A percentile compares a stretch with the other conserved stretches of the same genome.
Conservation (phyloP, 2,113 vertebrate genomes). For the Macrotus californicus region DNA sequence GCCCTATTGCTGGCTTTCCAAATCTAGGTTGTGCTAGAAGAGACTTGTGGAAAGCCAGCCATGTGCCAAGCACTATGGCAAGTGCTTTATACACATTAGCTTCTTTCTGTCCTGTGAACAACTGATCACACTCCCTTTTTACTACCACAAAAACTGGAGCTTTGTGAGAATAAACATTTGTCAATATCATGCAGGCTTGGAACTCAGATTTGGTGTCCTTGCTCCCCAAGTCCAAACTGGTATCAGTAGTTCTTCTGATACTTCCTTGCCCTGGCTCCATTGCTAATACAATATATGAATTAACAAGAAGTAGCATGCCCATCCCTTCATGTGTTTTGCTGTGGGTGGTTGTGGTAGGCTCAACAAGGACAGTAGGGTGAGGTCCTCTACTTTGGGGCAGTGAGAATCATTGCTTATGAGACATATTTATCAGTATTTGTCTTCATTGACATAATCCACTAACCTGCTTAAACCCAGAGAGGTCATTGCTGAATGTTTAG, state of each 20-base stretch:
- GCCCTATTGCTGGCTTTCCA: neutral
- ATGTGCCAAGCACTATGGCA: neutral
- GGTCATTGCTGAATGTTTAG: neutral
- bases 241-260: neutral
- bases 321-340: neutral
- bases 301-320: neutral
- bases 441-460: neutral
- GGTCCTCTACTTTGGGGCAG: neutral
- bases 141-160: neutral
- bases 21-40: rapidly evolving
- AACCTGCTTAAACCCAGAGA: neutral
- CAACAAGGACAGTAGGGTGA: neutral
- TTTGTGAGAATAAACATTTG: neutral
- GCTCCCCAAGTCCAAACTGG: neutral
- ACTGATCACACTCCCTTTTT: neutral
- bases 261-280: neutral
- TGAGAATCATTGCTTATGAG: neutral
- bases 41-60: neutral
- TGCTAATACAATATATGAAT: neutral
- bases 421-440: neutral
- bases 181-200: neutral
- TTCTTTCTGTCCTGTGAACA: neutral
- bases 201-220: neutral
- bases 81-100: neutral
- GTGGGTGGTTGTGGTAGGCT: neutral